A percentile compares a stretch with the other conserved stretches of the same genome.
Conservation (phyloP, 2,888 invertebrate species). For the Drosophila quinaria region DNA sequence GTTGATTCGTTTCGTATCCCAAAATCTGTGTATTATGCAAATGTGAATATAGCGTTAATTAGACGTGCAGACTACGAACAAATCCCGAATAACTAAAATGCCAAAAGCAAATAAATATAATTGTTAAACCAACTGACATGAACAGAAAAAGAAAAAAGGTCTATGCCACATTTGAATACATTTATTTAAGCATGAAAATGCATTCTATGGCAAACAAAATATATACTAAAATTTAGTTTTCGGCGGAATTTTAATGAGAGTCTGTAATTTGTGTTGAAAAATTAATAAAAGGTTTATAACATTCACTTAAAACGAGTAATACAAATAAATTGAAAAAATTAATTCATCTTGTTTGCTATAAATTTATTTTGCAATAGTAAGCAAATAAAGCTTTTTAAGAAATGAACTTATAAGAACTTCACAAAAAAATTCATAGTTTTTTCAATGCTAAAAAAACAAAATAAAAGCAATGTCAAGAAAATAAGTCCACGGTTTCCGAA, state of each 20-base stretch:
- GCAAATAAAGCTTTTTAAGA: too few relatives aligned
- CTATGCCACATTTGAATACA: conserved; percentile 14
- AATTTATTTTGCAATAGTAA: too few relatives aligned
- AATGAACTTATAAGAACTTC: background rate
- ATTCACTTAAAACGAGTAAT: too few relatives aligned
- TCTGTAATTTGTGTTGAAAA: background rate
- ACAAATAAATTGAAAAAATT: too few relatives aligned
- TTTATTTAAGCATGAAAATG: conserved; percentile 10
- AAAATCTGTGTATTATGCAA: conserved; percentile 32
- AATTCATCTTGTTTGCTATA: too few relatives aligned
- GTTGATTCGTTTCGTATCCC: background rate
- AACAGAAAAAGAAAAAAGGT: conserved; percentile 4
- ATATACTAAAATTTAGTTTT: background rate
- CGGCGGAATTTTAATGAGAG: conserved; percentile 4
- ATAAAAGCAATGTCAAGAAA: background rate
- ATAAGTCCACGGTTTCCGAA: conserved; percentile 4
- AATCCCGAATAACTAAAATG: conserved; percentile 17
- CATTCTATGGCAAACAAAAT: conserved; percentile 6
- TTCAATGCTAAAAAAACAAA: background rate
- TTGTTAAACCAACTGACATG: conserved; percentile 19
- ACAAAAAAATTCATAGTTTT: background rate
- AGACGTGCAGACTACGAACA: conserved; percentile 38
- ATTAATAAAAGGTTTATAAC: background rate
- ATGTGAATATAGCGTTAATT: conserved; percentile 57
- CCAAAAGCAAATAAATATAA: conserved; percentile 23